Evolutionary conservation across 2,888 invertebrate genomes (phyloP), one percentile per base, ranked within the genome.

Genomic region (Parnassius mnemosyne): DNA sequence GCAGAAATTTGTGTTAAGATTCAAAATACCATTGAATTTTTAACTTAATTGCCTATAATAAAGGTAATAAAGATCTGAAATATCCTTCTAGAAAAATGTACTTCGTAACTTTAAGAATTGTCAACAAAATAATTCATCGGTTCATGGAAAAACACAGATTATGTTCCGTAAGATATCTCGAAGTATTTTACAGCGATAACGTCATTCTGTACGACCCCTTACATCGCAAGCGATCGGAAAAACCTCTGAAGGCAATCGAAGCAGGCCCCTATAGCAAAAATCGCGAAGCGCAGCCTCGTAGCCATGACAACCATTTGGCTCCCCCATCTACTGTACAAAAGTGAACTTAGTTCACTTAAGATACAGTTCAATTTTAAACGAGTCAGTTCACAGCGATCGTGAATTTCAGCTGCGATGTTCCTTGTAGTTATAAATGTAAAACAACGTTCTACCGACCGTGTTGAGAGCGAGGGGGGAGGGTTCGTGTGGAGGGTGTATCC

Each of bases 361-460:
- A 72, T 75, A 79, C 62, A 71, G 73, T 71, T 64, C 61, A 69
- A 54, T 69, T 68, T 74, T 16, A 20, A 65, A 60, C 61, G 43
- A 58, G 7, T 50, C 59, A 61, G 63, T 64, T 49, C 9, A 49
- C 13, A 9, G 65, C 68, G 66, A 70, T 68, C 67, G 66, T 72
- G 71, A 49, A 49, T 13, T 49, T 49, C 72, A 70, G 69, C 72
- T 72, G 76, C 76, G 77, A 78, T 80, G 78, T 72, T 77, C 81
- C 82, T 83, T 88, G 91, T 89, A 89, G 83, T 88, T 89, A 90
- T 91, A 91, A 91, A 91, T 92, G 91, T 92, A 90, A 90, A 90
- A 89, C 90, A 85, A 72, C 75, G 81, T 81, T 87, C 86, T 83
- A 75, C 76, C 68, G 77, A 69, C 71, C 70, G 78, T 73, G 80